A percentile compares a stretch with the other conserved stretches of the same genome.
phyloP scores from a whole-genome alignment of 2,113 vertebrate genomes.

The Lophura nycthemera region DNA sequence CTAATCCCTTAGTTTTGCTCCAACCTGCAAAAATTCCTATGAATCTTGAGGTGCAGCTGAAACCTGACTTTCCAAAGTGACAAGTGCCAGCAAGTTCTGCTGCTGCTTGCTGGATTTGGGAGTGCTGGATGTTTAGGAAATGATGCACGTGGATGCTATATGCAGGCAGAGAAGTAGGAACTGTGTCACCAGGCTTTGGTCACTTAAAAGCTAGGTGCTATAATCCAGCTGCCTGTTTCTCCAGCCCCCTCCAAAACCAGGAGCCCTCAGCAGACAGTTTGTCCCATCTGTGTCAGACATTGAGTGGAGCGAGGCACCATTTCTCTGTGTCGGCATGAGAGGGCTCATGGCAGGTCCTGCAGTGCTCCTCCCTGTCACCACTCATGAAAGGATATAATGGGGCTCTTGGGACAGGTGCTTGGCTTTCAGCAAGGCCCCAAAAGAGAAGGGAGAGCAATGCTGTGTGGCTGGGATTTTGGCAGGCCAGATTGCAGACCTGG shows the following conservation, averaged over 20 bases:
- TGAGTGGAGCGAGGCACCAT: accelerated
- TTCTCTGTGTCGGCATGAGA: neutral
- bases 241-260: neutral
- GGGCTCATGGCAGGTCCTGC: neutral
- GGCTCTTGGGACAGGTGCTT: neutral
- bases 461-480: neutral
- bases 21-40: constrained; percentile 40
- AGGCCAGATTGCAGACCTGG: neutral
- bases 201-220: accelerated
- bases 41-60: neutral
- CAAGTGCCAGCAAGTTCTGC: constrained; percentile 30
- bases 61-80: neutral
- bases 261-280: neutral
- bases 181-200: neutral
- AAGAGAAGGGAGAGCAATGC: accelerated
- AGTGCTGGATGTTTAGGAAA: neutral
- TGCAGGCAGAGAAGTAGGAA: neutral
- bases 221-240: accelerated
- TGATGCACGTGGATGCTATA: neutral
- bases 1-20: constrained; percentile 44
- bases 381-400: accelerated
- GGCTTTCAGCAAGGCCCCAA: neutral
- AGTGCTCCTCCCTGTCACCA: neutral
- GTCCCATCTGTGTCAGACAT: neutral
- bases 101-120: neutral